Conservation (phyloP, 2,797 vertebrate species). For the Sebastes jordani region DNA sequence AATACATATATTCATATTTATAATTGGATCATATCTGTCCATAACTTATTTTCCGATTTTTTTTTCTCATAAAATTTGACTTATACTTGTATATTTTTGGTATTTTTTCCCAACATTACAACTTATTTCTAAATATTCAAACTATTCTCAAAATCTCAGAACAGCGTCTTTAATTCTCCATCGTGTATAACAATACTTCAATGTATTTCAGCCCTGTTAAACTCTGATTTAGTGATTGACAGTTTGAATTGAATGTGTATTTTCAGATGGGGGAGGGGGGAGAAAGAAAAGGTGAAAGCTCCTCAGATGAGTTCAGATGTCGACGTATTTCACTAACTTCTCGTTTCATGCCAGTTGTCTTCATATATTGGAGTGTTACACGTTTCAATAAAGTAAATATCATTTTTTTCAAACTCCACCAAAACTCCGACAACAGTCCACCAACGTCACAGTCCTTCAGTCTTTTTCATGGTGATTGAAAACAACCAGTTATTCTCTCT, state of each 20-base stretch:
- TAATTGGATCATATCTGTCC: not conserved
- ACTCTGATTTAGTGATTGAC: not conserved
- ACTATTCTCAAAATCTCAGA: not conserved
- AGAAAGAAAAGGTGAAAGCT: not conserved
- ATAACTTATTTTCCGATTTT: not conserved
- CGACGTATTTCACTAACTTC: not conserved
- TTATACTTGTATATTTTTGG: not conserved
- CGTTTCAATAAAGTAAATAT: slow-evolving; percentile 2
- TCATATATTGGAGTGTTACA: slow-evolving; percentile 19
- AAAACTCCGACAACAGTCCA: not conserved
- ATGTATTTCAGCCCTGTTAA: not conserved
- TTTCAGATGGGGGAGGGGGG: rapidly evolving
- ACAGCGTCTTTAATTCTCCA: not conserved
- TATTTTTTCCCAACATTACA: not conserved
- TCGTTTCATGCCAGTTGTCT: not conserved
- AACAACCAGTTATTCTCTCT: not conserved
- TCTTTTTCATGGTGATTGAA: not conserved
- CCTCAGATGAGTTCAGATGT: not conserved
- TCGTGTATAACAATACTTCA: not conserved
- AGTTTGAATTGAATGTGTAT: too few relatives aligned
- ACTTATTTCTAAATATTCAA: not conserved
- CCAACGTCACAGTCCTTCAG: not conserved
- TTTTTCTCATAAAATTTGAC: not conserved
- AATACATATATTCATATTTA: not conserved
- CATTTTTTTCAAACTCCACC: not conserved